Evolutionary conservation across 2,113 vertebrate species (phyloP).

Genomic region (Symphodus melops): DNA sequence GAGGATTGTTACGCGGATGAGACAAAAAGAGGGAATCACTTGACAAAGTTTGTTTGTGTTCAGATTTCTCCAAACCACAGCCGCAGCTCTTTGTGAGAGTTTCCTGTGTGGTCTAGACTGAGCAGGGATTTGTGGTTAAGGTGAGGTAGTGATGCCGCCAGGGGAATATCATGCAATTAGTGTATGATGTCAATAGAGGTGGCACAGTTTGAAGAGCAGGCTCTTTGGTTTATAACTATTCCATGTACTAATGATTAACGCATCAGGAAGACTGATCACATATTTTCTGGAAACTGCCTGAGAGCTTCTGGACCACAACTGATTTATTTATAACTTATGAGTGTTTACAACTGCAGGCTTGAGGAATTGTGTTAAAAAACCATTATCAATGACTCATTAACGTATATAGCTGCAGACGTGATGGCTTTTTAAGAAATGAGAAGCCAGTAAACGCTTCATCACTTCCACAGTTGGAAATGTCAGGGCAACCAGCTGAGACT

Average conservation of each 20-base stretch:
- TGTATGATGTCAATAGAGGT: not conserved
- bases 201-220: not conserved
- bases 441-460: constrained; percentile 2
- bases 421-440: constrained; percentile 27
- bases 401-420: constrained; percentile 10
- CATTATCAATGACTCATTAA: constrained; percentile 33
- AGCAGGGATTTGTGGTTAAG: constrained; percentile 61
- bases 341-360: constrained; percentile 19
- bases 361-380: constrained; percentile 15
- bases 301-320: constrained; percentile 7
- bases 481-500: not conserved
- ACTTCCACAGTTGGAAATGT: not conserved
- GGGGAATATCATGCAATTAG: not conserved
- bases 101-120: constrained; percentile 58
- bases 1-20: constrained; percentile 37
- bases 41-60: constrained; percentile 68
- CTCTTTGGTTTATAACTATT: not conserved
- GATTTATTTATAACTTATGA: constrained; percentile 26
- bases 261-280: not conserved
- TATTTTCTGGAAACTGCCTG: not conserved
- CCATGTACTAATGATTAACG: constrained; percentile 8
- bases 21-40: constrained; percentile 44
- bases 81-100: constrained; percentile 42
- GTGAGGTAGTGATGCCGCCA: constrained; percentile 26
- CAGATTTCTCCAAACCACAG: constrained; percentile 48